A percentile compares a stretch with the other conserved stretches of the same genome.
phyloP scores from a whole-genome alignment of 2,888 invertebrate species.

The Platerodrilus igneus region DNA sequence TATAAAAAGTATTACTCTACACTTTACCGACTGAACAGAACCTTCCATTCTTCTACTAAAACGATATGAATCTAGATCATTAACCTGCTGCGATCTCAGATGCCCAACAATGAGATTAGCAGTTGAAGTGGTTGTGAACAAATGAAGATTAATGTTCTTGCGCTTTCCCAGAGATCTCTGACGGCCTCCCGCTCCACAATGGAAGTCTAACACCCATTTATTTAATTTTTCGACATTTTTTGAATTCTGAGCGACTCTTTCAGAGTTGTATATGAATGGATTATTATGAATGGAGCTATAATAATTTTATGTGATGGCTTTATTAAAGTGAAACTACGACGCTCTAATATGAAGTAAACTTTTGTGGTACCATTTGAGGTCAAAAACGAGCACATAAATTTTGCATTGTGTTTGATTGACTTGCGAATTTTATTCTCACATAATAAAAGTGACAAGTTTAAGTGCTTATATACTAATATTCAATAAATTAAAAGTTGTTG shows the following conservation, averaged over 20 bases:
- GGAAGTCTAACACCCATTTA: constrained; percentile 36
- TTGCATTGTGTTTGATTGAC: constrained; percentile 30
- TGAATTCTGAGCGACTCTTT: constrained; percentile 40
- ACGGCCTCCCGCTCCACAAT: constrained; percentile 26
- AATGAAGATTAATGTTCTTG: constrained; percentile 47
- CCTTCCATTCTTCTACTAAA: too few relatives aligned
- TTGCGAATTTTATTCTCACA: constrained; percentile 21
- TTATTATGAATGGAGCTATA: constrained; percentile 29
- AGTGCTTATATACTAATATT: too few relatives aligned
- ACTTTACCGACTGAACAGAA: too few relatives aligned
- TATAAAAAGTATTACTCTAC: too few relatives aligned
- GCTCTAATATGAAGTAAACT: constrained; percentile 30
- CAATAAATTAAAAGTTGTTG: too few relatives aligned
- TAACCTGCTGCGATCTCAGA: constrained; percentile 37
- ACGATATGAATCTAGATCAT: too few relatives aligned
- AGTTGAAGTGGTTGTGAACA: constrained; percentile 47
- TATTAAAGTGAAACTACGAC: constrained; percentile 34
- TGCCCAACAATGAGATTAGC: constrained; percentile 41
- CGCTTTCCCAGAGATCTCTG: constrained; percentile 40
- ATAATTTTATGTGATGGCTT: constrained; percentile 41
- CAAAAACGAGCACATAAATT: constrained; percentile 39
- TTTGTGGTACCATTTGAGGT: constrained; percentile 42
- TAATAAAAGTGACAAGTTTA: too few relatives aligned
- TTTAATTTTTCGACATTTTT: constrained; percentile 42
- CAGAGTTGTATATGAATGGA: constrained; percentile 36